Percentiles rank a stretch among this genome's conserved stretches.
Conservation (phyloP, 2,113 vertebrate species). For the Camarhynchus parvulus region DNA sequence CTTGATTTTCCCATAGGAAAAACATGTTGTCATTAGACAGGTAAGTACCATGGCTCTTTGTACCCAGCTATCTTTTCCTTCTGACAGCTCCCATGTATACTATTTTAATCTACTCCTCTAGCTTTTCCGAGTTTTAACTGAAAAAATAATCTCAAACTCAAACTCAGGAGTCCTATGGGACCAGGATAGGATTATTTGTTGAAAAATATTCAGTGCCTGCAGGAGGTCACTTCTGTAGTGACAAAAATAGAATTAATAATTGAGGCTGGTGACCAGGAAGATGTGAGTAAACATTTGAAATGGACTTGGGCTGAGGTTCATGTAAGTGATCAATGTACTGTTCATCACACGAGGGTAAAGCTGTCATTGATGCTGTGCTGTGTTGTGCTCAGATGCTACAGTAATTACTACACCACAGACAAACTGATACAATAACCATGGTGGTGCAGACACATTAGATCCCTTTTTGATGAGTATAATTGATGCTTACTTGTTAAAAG, state of each 20-base stretch:
- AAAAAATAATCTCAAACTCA: background rate
- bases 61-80: background rate
- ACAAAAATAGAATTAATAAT: background rate
- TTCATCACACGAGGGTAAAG: background rate
- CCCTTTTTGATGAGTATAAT: background rate
- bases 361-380: background rate
- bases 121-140: background rate
- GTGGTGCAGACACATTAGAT: background rate
- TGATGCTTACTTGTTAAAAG: background rate
- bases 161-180: background rate
- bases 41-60: background rate
- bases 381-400: background rate
- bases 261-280: background rate
- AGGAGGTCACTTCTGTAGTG: background rate
- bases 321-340: background rate
- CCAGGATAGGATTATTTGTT: background rate
- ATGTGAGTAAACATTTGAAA: background rate
- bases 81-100: background rate
- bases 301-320: background rate
- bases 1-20: background rate
- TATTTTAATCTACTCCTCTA: background rate
- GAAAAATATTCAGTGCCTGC: background rate
- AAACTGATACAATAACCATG: background rate
- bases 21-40: background rate
- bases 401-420: background rate